Conservation (phyloP, 2,888 invertebrate species). For the Atherix ibis region DNA sequence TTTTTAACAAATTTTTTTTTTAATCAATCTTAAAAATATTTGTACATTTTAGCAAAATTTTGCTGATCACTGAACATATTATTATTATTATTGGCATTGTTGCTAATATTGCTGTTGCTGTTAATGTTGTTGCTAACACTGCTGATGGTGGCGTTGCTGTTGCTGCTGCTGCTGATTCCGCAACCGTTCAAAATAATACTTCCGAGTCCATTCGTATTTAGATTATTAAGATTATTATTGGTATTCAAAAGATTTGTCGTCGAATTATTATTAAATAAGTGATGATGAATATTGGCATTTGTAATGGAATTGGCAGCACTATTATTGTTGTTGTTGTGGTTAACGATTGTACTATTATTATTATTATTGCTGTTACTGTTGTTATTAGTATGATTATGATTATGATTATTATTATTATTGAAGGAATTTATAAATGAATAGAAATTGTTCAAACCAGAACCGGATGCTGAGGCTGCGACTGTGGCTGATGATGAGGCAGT, state of each 20-base stretch:
- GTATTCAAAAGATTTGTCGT: neutral
- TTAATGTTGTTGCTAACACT: neutral
- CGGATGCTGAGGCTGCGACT: constrained; percentile 1
- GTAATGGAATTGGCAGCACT: neutral
- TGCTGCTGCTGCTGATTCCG: too few relatives aligned
- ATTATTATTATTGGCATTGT: constrained; percentile 5
- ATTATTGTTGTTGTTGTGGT: neutral
- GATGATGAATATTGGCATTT: neutral
- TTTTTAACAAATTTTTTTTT: too few relatives aligned
- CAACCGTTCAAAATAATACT: too few relatives aligned
- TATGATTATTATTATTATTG: constrained; percentile 11
- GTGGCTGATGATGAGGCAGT: constrained; percentile 8
- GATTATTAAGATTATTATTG: too few relatives aligned
- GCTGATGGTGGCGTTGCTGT: neutral
- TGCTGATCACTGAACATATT: constrained; percentile 6
- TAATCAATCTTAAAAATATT: constrained; percentile 16
- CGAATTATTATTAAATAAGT: neutral
- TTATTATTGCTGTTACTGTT: constrained; percentile 2
- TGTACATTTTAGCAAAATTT: constrained; percentile 15
- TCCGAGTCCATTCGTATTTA: too few relatives aligned
- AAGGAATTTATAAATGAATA: constrained; percentile 14
- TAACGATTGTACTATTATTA: constrained; percentile 1
- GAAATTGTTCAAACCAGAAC: constrained; percentile 8
- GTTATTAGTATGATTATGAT: constrained; percentile 10
- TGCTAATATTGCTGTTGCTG: neutral